These are phyloP conservation scores for Aricia artaxerxes DNA, from an alignment of 2,888 invertebrate genomes.

Conservation along the genomic window DNA sequence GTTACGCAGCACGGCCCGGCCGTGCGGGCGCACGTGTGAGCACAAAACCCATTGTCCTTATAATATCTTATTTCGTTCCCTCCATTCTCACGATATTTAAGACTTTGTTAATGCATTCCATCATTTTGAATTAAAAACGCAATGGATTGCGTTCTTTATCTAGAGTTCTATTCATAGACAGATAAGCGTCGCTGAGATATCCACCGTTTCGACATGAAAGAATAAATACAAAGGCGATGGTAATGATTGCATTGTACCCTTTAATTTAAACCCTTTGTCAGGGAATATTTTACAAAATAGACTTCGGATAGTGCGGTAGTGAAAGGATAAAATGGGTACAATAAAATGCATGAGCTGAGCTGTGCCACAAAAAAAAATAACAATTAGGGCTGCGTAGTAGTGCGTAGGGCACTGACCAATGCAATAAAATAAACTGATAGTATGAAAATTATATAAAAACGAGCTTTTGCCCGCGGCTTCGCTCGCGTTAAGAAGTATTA, in stretches of 20 bases:
- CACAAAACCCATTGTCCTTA: constrained; percentile 28
- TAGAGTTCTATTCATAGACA: constrained; percentile 8
- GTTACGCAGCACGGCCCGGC: background rate
- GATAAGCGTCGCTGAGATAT: background rate
- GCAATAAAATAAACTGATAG: too few species aligned
- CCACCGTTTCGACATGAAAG: constrained; percentile 8
- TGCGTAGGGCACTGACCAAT: too few species aligned
- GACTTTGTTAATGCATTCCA: constrained; percentile 25
- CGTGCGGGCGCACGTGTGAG: background rate
- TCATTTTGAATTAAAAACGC: constrained; percentile 11
- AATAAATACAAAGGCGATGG: background rate
- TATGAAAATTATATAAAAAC: too few species aligned
- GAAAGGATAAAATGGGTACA: too few species aligned
- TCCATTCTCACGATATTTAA: constrained; percentile 25
- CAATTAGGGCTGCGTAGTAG: too few species aligned
- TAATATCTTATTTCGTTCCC: constrained; percentile 23
- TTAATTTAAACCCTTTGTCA: background rate
- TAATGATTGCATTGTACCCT: background rate
- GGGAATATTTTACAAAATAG: too few species aligned
- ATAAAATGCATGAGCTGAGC: too few species aligned
- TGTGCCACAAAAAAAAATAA: too few species aligned
- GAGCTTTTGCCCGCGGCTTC: too few species aligned
- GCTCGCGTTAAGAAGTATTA: too few species aligned
- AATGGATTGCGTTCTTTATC: constrained; percentile 21
- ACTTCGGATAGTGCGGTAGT: too few species aligned